Percentiles rank a stretch among this genome's conserved stretches.
phyloP scores from a whole-genome alignment of 2,797 vertebrate species.

The Kryptopterus vitreolus region DNA sequence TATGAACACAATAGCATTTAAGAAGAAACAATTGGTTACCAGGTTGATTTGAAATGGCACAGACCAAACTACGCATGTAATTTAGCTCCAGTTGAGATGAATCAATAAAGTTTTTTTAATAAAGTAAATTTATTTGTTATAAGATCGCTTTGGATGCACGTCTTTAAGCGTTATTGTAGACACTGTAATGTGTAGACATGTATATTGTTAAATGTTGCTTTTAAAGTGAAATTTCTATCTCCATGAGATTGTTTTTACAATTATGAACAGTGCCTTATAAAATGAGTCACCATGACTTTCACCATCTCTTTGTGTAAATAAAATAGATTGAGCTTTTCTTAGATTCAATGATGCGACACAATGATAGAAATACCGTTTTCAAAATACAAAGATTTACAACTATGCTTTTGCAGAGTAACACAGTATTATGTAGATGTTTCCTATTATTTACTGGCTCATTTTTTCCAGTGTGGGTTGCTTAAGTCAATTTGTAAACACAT shows the following conservation, averaged over 20 bases:
- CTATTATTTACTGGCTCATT: neutral
- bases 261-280: neutral
- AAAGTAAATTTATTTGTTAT: too few species aligned
- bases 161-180: neutral
- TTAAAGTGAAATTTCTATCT: neutral
- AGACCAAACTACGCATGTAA: neutral
- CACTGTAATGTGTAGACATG: neutral
- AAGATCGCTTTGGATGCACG: neutral
- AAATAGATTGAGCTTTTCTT: neutral
- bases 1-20: conserved; percentile 8
- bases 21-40: neutral
- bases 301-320: too few species aligned
- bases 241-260: neutral
- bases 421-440: neutral
- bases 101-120: too few species aligned
- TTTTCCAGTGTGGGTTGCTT: conserved; percentile 3
- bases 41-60: neutral
- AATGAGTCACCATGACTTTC: neutral
- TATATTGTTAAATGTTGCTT: neutral
- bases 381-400: neutral
- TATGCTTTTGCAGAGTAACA: neutral
- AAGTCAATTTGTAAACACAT: neutral
- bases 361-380: neutral
- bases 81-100: too few species aligned
- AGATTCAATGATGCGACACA: neutral